Evolutionary conservation across 2,888 invertebrate species (phyloP), one percentile per base, ranked within the genome.

Genomic region (Papilio demoleus): DNA sequence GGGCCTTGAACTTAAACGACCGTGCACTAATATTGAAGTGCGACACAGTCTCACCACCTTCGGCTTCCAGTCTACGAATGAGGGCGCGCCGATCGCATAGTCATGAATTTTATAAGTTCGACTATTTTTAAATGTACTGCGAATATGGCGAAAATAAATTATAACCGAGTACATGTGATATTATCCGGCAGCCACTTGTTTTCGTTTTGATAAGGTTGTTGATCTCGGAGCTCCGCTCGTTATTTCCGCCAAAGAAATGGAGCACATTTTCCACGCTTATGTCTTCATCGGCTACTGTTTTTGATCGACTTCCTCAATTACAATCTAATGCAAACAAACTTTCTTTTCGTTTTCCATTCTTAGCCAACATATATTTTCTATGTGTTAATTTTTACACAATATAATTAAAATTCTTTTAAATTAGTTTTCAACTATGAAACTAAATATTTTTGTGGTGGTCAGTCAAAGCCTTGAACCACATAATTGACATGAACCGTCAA

Each of bases 1-100:
- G 75, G 79, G 79, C 89, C 89, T 88, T 90, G 87, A 90, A 89
- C 90, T 88, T 88, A 79, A 84, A 83, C 81, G 80, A 75, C 42
- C 73, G 73, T 72, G 68, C 79, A 76, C 79, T 77, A 77, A 76
- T 75, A 69, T 70, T 72, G 77, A 79, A 74, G 68, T 76, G 76
- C 76, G 77, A 76, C 73, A 72, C 77, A 73, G 70, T 71, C 75
- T 76, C 77, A 71, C 70, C 72, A 78, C 77, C 79, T 76, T 63
- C 87, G 85, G 79, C 85, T 84, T 80, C 83, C 81, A 81, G 80
- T 73, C 72, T 72, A 72, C 85, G 87, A 88, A 84, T 88, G 88
- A 86, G 79, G 75, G 75, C 74, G 34, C 53, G 75, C 78, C 76
- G 76, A 79, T 76, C 79, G 81, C 77, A 80, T 81, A 81, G 76